phyloP scores from a whole-genome alignment of 2,113 vertebrate species.

The Gyps fulvus region DNA sequence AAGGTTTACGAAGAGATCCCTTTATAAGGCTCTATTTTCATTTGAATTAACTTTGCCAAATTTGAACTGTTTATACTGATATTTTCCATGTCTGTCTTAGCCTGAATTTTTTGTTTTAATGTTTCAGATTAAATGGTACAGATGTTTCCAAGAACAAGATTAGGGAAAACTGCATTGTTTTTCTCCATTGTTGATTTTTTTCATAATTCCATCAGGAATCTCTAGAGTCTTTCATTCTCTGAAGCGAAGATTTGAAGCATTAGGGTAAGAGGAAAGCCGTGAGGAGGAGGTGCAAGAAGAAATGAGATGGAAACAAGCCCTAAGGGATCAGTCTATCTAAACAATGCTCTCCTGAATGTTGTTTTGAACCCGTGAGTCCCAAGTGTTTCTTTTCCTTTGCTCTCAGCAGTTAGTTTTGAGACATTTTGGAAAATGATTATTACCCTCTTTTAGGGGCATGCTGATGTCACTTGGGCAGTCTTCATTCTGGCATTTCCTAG shows the following conservation, averaged over 20 bases:
- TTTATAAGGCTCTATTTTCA: slow-evolving; percentile 4
- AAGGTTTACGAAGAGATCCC: background rate
- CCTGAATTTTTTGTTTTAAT: slow-evolving; percentile 48
- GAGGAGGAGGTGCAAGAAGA: slow-evolving; percentile 2
- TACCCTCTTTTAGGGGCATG: background rate
- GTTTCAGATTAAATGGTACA: slow-evolving; percentile 46
- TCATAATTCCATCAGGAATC: background rate
- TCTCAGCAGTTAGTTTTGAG: background rate
- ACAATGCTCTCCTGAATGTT: background rate
- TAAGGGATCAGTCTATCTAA: background rate
- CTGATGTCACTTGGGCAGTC: background rate
- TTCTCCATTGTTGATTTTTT: slow-evolving; percentile 30
- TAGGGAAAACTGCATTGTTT: slow-evolving; percentile 13
- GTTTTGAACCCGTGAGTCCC: background rate
- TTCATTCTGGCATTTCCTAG: background rate
- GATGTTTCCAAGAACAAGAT: slow-evolving; percentile 55
- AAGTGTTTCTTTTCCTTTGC: background rate
- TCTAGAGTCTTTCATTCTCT: slow-evolving; percentile 13
- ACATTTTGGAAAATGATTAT: background rate
- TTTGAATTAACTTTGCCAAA: slow-evolving; percentile 34
- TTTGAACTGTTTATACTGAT: background rate
- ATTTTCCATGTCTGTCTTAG: slow-evolving; percentile 34
- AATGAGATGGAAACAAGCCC: slow-evolving; percentile 24
- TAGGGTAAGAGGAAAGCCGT: background rate
- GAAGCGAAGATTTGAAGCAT: slow-evolving; percentile 24